These are phyloP conservation scores for Cryptoblepharus egeriae DNA, from an alignment of 2,797 vertebrate species.

Conservation along the genomic window DNA sequence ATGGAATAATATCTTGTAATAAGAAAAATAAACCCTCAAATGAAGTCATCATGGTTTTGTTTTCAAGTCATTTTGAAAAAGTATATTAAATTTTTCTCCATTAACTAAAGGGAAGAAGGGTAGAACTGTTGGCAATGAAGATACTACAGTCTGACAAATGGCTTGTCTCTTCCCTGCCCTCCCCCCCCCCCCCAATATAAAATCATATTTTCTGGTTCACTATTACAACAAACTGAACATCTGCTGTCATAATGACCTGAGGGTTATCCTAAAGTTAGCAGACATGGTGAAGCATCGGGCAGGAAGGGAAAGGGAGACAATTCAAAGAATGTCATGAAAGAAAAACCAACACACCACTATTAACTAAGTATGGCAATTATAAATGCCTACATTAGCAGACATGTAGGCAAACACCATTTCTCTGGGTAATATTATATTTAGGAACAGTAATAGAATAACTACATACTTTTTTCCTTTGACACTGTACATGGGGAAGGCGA, in stretches of 20 bases:
- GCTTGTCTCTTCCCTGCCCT: slow-evolving; percentile 12
- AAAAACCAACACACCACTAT: slow-evolving; percentile 54
- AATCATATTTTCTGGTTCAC: slow-evolving; percentile 66
- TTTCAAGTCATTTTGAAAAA: slow-evolving; percentile 64
- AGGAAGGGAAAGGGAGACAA: neutral
- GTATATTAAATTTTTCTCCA: slow-evolving; percentile 57
- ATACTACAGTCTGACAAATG: slow-evolving; percentile 62
- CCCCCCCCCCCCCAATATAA: slow-evolving; percentile 22
- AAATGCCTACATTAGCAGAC: slow-evolving; percentile 65
- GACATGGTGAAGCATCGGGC: slow-evolving; percentile 4
- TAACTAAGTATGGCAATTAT: slow-evolving; percentile 55
- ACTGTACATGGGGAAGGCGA: slow-evolving; percentile 61
- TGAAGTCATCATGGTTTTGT: slow-evolving; percentile 56
- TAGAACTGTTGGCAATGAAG: slow-evolving; percentile 47
- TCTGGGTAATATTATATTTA: slow-evolving; percentile 58
- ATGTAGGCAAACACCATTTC: slow-evolving; percentile 60
- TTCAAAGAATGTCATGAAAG: slow-evolving; percentile 11
- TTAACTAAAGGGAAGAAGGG: slow-evolving; percentile 50
- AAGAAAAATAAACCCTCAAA: slow-evolving; percentile 30
- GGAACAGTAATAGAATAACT: slow-evolving; percentile 66
- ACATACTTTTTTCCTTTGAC: slow-evolving; percentile 55
- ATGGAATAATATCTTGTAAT: slow-evolving; percentile 65
- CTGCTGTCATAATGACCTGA: slow-evolving; percentile 69
- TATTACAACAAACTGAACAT: slow-evolving; percentile 73
- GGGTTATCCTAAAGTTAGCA: slow-evolving; percentile 45